Conservation (phyloP, 2,113 vertebrate species). For the Tragelaphus imberbis region DNA sequence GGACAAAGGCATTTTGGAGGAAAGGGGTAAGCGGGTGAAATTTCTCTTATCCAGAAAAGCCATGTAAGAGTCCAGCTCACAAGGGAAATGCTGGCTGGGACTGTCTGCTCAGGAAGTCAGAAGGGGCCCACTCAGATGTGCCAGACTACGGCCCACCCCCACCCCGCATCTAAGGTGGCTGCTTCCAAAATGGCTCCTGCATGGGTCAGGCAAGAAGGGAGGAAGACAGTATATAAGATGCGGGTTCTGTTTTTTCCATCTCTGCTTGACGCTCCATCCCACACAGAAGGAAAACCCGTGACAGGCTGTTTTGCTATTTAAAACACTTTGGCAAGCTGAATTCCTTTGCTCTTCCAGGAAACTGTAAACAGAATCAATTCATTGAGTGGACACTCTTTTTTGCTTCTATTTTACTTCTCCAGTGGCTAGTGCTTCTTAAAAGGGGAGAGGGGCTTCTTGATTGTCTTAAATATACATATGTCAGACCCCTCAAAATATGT, state of each 20-base stretch:
- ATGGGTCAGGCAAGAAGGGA: not conserved
- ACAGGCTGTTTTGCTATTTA: not conserved
- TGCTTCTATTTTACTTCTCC: not conserved
- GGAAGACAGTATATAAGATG: not conserved
- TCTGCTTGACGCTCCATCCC: not conserved
- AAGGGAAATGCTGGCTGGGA: not conserved
- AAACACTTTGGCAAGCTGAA: constrained; percentile 6
- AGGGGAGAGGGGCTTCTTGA: not conserved
- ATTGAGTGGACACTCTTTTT: not conserved
- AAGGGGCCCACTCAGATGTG: not conserved
- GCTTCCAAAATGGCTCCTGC: not conserved
- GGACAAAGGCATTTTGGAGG: not conserved
- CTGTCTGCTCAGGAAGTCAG: not conserved
- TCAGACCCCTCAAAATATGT: not conserved
- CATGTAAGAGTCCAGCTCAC: not conserved
- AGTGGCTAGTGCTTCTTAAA: not conserved
- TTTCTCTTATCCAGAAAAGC: not conserved
- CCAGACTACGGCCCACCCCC: not conserved
- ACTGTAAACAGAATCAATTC: constrained; percentile 1
- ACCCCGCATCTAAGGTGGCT: not conserved
- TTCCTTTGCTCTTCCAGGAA: constrained; percentile 28
- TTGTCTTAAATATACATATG: not conserved
- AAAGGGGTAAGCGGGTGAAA: not conserved
- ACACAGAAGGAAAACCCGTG: not conserved
- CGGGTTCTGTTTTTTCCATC: not conserved